Evolutionary conservation across 2,797 vertebrate genomes (phyloP).

Genomic region (Phrynocephalus forsythii): DNA sequence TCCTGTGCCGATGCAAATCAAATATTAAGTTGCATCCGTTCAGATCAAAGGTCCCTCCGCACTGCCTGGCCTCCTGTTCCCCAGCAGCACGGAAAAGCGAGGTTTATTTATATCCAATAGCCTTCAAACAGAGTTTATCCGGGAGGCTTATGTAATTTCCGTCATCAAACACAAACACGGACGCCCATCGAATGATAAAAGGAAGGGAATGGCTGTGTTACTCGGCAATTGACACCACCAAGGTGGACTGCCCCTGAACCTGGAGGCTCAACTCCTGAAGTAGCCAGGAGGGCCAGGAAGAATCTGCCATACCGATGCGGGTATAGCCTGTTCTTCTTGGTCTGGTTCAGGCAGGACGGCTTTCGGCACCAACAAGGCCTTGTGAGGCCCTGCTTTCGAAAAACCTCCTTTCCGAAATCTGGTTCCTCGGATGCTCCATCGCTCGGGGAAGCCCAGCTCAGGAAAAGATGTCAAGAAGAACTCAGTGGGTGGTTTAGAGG

Average conservation of each 20-base stretch:
- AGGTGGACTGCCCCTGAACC: neutral
- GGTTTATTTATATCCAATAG: neutral
- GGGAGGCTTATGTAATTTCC: neutral
- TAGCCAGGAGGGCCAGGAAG: no score
- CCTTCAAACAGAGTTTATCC: neutral
- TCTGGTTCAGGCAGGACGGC: no score
- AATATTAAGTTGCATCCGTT: neutral
- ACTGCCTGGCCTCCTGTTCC: neutral
- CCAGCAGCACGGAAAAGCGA: neutral
- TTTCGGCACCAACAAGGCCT: no score
- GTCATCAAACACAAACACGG: neutral
- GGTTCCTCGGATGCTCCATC: no score
- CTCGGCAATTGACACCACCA: no score
- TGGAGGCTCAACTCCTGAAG: neutral
- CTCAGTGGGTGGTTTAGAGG: no score
- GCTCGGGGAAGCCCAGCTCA: no score
- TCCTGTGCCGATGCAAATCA: neutral
- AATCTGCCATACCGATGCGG: no score
- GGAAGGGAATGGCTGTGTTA: neutral
- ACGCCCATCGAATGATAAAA: neutral
- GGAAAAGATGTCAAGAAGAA: no score
- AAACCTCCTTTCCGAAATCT: no score
- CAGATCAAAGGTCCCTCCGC: neutral
- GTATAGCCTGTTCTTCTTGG: no score
- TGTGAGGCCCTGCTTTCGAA: no score